Conservation (phyloP, 2,888 invertebrate genomes). For the Embidobia sp. region DNA sequence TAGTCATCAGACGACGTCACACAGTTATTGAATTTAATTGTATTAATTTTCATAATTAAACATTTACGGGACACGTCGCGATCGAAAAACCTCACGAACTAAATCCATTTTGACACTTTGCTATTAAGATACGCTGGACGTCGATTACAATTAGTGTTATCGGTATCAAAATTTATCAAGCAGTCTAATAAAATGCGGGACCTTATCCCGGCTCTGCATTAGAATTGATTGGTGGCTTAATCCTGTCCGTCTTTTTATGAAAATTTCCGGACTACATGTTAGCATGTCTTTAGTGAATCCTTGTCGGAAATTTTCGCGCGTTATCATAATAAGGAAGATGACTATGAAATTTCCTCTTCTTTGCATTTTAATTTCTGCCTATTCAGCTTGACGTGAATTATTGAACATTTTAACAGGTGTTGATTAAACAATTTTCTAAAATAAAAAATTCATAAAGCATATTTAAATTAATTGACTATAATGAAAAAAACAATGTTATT, state of each 20-base stretch:
- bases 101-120: conserved; percentile 54
- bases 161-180: conserved; percentile 61
- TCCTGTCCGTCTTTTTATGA: conserved; percentile 26
- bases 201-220: conserved; percentile 37
- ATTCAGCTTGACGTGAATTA: too few species aligned
- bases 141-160: conserved; percentile 64
- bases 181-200: conserved; percentile 54
- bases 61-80: conserved; percentile 24
- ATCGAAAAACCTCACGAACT: conserved; percentile 42
- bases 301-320: conserved; percentile 9
- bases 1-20: conserved; percentile 48
- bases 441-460: too few species aligned
- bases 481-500: too few species aligned
- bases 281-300: conserved; percentile 3
- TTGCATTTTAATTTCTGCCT: too few species aligned
- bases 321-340: conserved; percentile 7
- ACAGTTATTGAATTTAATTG: conserved; percentile 12
- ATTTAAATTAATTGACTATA: too few species aligned
- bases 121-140: conserved; percentile 62
- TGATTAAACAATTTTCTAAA: too few species aligned
- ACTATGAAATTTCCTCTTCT: too few species aligned
- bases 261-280: conserved; percentile 9
- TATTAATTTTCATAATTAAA: conserved; percentile 49
- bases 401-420: too few species aligned
- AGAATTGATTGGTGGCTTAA: conserved; percentile 47